Percentiles rank a stretch among this genome's conserved stretches.
These are phyloP conservation scores for Apistogramma diplotaenia DNA, from an alignment of 2,113 vertebrate species.

Conservation along the genomic window DNA sequence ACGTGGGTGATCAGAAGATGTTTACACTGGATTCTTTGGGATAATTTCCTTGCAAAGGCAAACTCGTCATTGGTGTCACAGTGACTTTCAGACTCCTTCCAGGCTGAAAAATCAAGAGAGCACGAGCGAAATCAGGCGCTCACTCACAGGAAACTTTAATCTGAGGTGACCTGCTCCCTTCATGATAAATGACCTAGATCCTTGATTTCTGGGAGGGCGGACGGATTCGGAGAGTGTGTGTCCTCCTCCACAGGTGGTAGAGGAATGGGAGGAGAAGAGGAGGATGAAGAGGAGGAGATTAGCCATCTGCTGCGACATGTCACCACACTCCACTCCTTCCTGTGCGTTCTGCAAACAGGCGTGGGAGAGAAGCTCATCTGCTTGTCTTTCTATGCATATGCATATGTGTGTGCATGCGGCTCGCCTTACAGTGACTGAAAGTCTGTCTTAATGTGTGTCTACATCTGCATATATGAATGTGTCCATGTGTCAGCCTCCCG, in stretches of 20 bases:
- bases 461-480: not conserved
- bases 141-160: conserved; percentile 19
- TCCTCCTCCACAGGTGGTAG: conserved; percentile 68
- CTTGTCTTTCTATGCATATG: conserved; percentile 1
- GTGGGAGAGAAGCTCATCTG: not conserved
- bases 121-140: not conserved
- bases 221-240: not conserved
- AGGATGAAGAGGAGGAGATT: conserved; percentile 43
- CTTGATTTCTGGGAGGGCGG: conserved; percentile 26
- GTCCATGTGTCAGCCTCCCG: not conserved
- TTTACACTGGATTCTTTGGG: conserved; percentile 6
- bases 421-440: not conserved
- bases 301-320: conserved; percentile 63
- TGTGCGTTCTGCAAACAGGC: not conserved
- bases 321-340: conserved; percentile 23
- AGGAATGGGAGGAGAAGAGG: conserved; percentile 19
- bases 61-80: not conserved
- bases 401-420: not conserved
- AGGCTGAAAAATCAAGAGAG: not conserved
- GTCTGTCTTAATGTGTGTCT: not conserved
- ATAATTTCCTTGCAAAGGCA: not conserved
- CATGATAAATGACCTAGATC: conserved; percentile 52
- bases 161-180: conserved; percentile 42
- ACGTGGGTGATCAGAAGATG: not conserved
- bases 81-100: conserved; percentile 39